Evolutionary conservation across 2,797 vertebrate genomes (phyloP), one percentile per base, ranked within the genome.

Genomic region (Melanotaenia boesemani): DNA sequence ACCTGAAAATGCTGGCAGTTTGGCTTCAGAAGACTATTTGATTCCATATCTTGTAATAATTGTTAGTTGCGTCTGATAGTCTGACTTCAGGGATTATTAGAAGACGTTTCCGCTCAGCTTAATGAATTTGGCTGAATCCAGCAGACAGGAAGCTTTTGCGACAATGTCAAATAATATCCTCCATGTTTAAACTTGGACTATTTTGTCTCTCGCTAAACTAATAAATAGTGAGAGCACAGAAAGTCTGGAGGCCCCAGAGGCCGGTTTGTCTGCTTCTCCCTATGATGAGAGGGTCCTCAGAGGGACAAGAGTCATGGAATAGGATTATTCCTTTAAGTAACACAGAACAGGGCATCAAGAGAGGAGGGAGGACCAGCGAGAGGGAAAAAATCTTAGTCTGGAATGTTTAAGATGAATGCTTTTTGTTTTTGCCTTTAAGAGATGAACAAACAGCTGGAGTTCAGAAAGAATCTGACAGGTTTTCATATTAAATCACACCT

Each of bases 181-280:
- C 79, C 76, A 71, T 91, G 87, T 92, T 89, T 89, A 88, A 90
- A 86, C 72, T 63, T 61, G 76, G 80, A 87, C 74, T 91, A 87
- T 92, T 92, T 93, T n/a, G n/a, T 92, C 86, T 90, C 82, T 61
- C 84, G 87, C 72, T 72, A 76, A 90, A 92, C 80, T 79, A 93
- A 89, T 91, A 92, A 93, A 94, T 90, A 87, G 67, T 56, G 83
- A 76, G 78, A 84, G 77, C 63, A 67, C 64, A 59, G 74, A 75
- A 77, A 86, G 74, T 84, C 84, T 26, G 57, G 67, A 74, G 76
- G 57, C 74, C 70, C 73, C 62, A 41, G 69, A 81, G 83, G 59
- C 74, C 22, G 50, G 44, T 50, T 62, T 62, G 22, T 74, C 67
- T 77, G 20, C 66, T 70, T 81, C 75, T 73, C 61, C 81, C 65